Percentiles rank a stretch among this genome's conserved stretches.
phyloP scores from a whole-genome alignment of 2,113 vertebrate genomes.

The Zeus faber region DNA sequence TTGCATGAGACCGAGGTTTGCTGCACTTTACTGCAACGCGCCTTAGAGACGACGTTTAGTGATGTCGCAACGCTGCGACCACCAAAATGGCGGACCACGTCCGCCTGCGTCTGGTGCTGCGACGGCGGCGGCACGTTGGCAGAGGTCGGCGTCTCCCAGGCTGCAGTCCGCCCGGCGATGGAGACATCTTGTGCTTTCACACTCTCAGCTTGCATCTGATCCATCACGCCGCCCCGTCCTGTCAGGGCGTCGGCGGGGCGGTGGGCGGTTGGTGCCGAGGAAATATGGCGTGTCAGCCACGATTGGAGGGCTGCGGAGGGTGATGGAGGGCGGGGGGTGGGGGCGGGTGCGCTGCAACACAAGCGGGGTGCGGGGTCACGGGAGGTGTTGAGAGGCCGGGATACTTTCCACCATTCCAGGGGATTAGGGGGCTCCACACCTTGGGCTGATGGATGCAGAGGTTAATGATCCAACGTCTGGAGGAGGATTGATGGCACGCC shows the following conservation, averaged over 20 bases:
- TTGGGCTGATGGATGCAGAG: conserved; percentile 20
- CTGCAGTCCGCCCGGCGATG: background rate
- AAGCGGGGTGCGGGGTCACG: conserved; percentile 8
- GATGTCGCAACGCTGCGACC: no score
- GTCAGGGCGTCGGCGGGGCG: background rate
- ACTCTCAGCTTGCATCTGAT: background rate
- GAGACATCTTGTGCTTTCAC: background rate
- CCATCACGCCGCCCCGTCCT: no score
- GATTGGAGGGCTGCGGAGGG: conserved; percentile 20
- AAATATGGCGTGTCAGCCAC: conserved; percentile 24
- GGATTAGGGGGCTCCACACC: conserved; percentile 39
- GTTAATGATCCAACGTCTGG: conserved; percentile 45
- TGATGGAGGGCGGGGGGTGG: no score
- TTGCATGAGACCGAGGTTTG: no score
- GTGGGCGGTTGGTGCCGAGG: conserved; percentile 18
- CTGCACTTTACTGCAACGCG: no score
- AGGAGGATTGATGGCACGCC: conserved; percentile 29
- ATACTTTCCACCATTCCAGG: conserved; percentile 45
- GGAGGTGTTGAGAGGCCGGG: conserved; percentile 7
- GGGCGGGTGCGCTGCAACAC: conserved; percentile 11
- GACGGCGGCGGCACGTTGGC: no score
- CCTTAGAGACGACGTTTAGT: no score
- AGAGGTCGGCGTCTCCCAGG: no score
- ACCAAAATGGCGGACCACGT: no score
- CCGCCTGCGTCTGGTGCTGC: no score